Evolutionary conservation across 2,888 invertebrate species (phyloP).

Genomic region (Clunio marinus): DNA sequence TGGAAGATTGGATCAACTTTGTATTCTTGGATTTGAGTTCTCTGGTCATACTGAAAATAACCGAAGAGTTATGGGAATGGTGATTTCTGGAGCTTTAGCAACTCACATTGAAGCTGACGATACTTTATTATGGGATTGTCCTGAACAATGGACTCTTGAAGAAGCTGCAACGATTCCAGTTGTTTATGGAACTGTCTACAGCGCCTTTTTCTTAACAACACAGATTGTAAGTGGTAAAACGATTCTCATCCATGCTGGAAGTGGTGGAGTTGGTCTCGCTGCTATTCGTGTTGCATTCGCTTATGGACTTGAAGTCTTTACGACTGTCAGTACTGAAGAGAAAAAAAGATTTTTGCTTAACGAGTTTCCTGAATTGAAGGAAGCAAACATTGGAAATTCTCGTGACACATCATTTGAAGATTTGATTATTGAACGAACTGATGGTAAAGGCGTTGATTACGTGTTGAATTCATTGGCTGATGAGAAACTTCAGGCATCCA

Average conservation of each 20-base stretch:
- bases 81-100: slow-evolving; percentile 55
- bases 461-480: slow-evolving; percentile 89
- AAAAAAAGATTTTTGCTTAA: slow-evolving; percentile 61
- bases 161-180: slow-evolving; percentile 76
- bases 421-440: slow-evolving; percentile 73
- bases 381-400: slow-evolving; percentile 76
- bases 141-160: slow-evolving; percentile 66
- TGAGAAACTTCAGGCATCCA: slow-evolving; percentile 75
- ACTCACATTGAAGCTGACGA: slow-evolving; percentile 53
- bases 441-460: slow-evolving; percentile 84
- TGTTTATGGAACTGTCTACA: slow-evolving; percentile 67
- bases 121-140: slow-evolving; percentile 59
- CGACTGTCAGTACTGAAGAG: slow-evolving; percentile 64
- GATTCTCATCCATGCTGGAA: slow-evolving; percentile 58
- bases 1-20: slow-evolving; percentile 60
- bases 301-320: slow-evolving; percentile 62
- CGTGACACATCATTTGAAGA: slow-evolving; percentile 82
- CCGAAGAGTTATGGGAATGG: slow-evolving; percentile 62
- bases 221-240: slow-evolving; percentile 49
- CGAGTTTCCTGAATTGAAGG: slow-evolving; percentile 55
- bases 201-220: slow-evolving; percentile 50
- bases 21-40: slow-evolving; percentile 65
- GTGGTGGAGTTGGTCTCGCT: slow-evolving; percentile 72
- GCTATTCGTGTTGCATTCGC: slow-evolving; percentile 68
- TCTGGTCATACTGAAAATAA: slow-evolving; percentile 59